These are phyloP conservation scores for Brachyrhaphis roseni DNA, from an alignment of 2,797 vertebrate genomes.

Conservation along the genomic window DNA sequence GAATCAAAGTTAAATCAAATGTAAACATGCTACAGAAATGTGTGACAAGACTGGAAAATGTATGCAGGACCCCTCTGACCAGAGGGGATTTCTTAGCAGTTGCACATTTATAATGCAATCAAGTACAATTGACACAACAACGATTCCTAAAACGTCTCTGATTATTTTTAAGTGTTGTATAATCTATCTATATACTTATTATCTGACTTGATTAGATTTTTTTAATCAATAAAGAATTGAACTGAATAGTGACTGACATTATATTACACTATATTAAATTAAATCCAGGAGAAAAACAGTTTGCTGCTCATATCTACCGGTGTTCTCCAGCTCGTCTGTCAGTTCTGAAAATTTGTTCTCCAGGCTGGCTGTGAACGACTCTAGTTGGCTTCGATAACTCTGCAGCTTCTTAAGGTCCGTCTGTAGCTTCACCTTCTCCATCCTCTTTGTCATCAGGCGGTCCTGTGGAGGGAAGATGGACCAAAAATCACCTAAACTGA, in stretches of 20 bases:
- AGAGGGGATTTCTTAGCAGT: not conserved
- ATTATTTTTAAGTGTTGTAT: not conserved
- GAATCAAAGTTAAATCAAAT: not conserved
- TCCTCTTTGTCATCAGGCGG: slow-evolving; percentile 86
- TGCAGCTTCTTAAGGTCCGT: slow-evolving; percentile 90
- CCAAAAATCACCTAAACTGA: not conserved
- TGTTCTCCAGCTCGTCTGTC: slow-evolving; percentile 83
- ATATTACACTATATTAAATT: not conserved
- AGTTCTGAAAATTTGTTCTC: slow-evolving; percentile 82
- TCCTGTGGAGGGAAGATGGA: slow-evolving; percentile 79
- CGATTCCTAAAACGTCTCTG: not conserved
- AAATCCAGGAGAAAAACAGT: not conserved
- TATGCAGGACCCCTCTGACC: not conserved
- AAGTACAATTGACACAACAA: not conserved
- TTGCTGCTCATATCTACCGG: slow-evolving; percentile 75
- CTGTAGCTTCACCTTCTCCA: slow-evolving; percentile 86
- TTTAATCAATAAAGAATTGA: not conserved
- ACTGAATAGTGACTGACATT: not conserved
- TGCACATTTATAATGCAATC: not conserved
- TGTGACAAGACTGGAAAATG: not conserved
- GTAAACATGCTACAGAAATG: not conserved
- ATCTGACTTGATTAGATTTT: no score
- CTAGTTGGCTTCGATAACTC: slow-evolving; percentile 84
- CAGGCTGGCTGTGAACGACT: slow-evolving; percentile 83
- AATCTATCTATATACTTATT: not conserved